A percentile compares a stretch with the other conserved stretches of the same genome.
Conservation (phyloP, 2,888 invertebrate genomes). For the Halocaridina rubra region DNA sequence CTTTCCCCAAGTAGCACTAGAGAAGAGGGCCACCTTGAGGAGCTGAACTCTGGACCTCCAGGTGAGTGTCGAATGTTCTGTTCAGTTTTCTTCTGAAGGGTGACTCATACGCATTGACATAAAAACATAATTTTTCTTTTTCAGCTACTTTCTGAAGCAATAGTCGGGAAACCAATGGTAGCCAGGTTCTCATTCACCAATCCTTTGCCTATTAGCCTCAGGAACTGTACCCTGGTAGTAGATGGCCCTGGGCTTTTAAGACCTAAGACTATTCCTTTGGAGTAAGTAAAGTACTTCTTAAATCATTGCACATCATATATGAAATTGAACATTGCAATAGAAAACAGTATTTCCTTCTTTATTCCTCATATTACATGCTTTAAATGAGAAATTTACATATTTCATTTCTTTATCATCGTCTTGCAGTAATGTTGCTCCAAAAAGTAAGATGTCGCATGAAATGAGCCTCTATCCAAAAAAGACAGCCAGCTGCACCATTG, state of each 20-base stretch:
- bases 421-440: slow-evolving; percentile 18
- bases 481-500: slow-evolving; percentile 67
- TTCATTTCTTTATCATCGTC: not conserved
- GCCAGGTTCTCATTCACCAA: slow-evolving; percentile 74
- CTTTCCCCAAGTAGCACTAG: too few species aligned
- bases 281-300: slow-evolving; percentile 64
- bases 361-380: too few species aligned
- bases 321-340: not conserved
- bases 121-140: slow-evolving; percentile 60
- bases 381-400: too few species aligned
- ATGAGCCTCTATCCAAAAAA: not conserved
- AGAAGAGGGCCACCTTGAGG: too few species aligned
- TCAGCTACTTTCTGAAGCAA: slow-evolving; percentile 76
- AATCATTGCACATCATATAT: not conserved
- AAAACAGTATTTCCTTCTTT: not conserved
- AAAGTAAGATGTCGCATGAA: not conserved
- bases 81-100: too few species aligned
- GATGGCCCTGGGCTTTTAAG: slow-evolving; percentile 68
- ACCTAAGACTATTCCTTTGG: slow-evolving; percentile 72
- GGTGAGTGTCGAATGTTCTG: too few species aligned
- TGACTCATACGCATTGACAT: too few species aligned
- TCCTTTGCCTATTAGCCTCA: slow-evolving; percentile 76
- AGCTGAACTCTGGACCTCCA: too few species aligned
- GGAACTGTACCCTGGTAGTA: slow-evolving; percentile 69
- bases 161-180: slow-evolving; percentile 70